A percentile compares a stretch with the other conserved stretches of the same genome.
Conservation (phyloP, 2,113 vertebrate genomes). For the Crotalus helleri region DNA sequence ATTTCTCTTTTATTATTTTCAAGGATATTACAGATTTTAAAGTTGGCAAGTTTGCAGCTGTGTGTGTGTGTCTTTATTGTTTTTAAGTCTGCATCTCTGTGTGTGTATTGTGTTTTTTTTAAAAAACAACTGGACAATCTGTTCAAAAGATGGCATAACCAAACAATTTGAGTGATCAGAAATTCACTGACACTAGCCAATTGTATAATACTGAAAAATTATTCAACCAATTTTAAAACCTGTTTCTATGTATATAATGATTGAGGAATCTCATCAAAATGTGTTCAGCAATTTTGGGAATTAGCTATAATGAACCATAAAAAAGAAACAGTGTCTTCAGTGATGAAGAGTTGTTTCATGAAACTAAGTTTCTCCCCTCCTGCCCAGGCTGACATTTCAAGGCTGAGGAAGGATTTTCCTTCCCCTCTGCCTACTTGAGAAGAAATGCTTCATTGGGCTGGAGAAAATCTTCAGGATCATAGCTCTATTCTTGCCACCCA, state of each 20-base stretch:
- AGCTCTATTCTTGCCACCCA: not conserved
- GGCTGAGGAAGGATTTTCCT: not conserved
- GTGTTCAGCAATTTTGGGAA: not conserved
- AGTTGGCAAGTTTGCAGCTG: not conserved
- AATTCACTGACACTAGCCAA: not conserved
- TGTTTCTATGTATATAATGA: not conserved
- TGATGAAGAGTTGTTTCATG: not conserved
- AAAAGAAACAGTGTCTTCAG: not conserved
- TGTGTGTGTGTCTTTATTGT: not conserved
- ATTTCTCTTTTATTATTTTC: not conserved
- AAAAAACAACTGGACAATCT: not conserved
- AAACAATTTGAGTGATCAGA: not conserved
- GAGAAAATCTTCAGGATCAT: not conserved
- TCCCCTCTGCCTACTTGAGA: not conserved
- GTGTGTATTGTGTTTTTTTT: not conserved
- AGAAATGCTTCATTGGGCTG: not conserved
- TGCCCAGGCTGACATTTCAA: not conserved
- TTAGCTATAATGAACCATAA: not conserved
- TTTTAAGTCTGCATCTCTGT: not conserved
- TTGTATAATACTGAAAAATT: not conserved
- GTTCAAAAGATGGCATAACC: not conserved
- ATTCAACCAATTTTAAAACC: not conserved
- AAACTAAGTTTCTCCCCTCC: not conserved
- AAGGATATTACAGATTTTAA: not conserved
- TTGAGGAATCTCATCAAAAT: not conserved